Evolutionary conservation across 2,888 invertebrate genomes (phyloP).

Genomic region (Ischnura elegans): DNA sequence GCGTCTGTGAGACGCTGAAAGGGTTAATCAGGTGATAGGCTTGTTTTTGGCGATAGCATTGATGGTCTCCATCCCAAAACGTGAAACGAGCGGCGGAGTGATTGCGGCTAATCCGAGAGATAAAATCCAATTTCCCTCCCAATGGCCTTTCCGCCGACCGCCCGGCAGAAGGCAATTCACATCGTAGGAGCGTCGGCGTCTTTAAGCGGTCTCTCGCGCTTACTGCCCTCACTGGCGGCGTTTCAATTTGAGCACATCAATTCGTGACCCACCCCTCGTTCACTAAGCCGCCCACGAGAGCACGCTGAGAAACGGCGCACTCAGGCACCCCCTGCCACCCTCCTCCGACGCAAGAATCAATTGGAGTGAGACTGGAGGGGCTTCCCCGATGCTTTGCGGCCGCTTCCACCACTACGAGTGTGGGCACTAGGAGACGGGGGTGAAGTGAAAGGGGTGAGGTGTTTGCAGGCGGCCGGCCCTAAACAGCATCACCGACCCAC

Average conservation of each 20-base stretch:
- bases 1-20: no score
- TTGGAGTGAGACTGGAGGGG: neutral
- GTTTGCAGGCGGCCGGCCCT: neutral
- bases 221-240: neutral
- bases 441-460: neutral
- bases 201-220: neutral
- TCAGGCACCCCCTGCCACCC: neutral
- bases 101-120: neutral
- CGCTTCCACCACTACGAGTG: neutral
- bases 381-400: neutral
- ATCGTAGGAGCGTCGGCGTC: no score
- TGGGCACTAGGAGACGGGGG: neutral
- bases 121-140: neutral
- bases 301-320: neutral
- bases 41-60: no score
- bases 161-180: neutral
- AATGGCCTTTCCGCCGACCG: neutral
- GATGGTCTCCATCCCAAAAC: neutral
- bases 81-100: neutral
- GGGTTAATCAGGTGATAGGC: no score
- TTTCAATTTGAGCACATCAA: slow-evolving; percentile 1
- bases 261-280: neutral
- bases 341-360: neutral
- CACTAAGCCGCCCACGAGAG: neutral
- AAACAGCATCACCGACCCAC: slow-evolving; percentile 32